Conservation (phyloP, 2,888 invertebrate genomes). For the Theodoxus fluviatilis region DNA sequence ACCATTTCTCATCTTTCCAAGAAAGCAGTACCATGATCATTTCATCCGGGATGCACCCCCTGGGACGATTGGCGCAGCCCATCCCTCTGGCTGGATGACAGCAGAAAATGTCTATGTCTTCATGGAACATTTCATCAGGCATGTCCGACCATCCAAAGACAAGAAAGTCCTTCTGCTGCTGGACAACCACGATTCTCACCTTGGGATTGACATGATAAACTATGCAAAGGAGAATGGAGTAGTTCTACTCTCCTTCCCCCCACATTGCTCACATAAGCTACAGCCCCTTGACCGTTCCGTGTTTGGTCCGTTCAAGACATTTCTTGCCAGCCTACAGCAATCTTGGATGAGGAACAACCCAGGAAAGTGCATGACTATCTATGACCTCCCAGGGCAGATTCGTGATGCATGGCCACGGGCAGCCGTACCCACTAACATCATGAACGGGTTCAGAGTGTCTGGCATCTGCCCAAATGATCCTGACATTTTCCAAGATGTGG, state of each 20-base stretch:
- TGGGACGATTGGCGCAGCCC: slow-evolving; percentile 4
- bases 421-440: too few relatives aligned
- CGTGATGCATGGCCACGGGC: too few relatives aligned
- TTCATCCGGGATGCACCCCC: slow-evolving; percentile 16
- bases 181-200: slow-evolving; percentile 54
- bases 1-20: slow-evolving; percentile 32
- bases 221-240: slow-evolving; percentile 59
- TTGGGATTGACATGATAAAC: slow-evolving; percentile 44
- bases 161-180: slow-evolving; percentile 47
- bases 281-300: slow-evolving; percentile 65
- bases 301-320: too few relatives aligned
- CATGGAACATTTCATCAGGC: slow-evolving; percentile 49
- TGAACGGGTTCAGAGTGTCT: too few relatives aligned
- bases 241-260: slow-evolving; percentile 61
- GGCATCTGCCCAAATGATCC: too few relatives aligned
- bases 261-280: slow-evolving; percentile 64
- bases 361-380: too few relatives aligned
- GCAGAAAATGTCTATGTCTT: slow-evolving; percentile 43
- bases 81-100: slow-evolving; percentile 51
- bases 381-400: too few relatives aligned
- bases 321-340: too few relatives aligned
- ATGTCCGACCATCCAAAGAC: slow-evolving; percentile 43
- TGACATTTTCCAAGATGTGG: too few relatives aligned
- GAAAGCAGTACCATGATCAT: slow-evolving; percentile 10
- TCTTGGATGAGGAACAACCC: too few relatives aligned